Conservation (phyloP, 2,888 invertebrate species). For the Aspidapion aeneum region DNA sequence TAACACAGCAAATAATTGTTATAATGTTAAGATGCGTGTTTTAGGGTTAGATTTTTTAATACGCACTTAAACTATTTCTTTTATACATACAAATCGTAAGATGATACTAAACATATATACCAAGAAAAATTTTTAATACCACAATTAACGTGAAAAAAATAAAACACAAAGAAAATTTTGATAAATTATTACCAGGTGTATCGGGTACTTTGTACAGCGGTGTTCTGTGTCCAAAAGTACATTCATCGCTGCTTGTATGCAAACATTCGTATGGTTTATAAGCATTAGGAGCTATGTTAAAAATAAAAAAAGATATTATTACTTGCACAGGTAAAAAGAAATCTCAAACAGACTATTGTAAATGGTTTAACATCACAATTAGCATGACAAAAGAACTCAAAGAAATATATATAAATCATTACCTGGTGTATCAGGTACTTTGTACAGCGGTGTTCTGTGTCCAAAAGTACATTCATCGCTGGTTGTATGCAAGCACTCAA, state of each 20-base stretch:
- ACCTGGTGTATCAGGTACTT: slow-evolving; percentile 39
- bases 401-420: background rate
- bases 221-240: slow-evolving; percentile 59
- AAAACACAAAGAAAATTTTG: too few species aligned
- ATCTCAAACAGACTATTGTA: background rate
- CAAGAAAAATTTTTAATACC: too few species aligned
- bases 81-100: too few species aligned
- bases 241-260: slow-evolving; percentile 35
- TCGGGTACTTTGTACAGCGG: slow-evolving; percentile 45
- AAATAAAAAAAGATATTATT: too few species aligned
- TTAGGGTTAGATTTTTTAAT: too few species aligned
- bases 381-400: background rate
- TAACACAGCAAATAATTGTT: too few species aligned
- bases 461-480: slow-evolving; percentile 52
- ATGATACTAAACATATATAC: too few species aligned
- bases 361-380: background rate
- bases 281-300: slow-evolving; percentile 41
- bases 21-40: too few species aligned
- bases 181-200: too few species aligned
- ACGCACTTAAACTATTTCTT: too few species aligned
- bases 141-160: too few species aligned
- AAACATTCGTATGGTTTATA: slow-evolving; percentile 40
- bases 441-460: slow-evolving; percentile 52
- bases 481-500: slow-evolving; percentile 28
- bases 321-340: background rate